These are phyloP conservation scores for Lasioglossum calceatum DNA, from an alignment of 2,888 invertebrate genomes.

Conservation along the genomic window DNA sequence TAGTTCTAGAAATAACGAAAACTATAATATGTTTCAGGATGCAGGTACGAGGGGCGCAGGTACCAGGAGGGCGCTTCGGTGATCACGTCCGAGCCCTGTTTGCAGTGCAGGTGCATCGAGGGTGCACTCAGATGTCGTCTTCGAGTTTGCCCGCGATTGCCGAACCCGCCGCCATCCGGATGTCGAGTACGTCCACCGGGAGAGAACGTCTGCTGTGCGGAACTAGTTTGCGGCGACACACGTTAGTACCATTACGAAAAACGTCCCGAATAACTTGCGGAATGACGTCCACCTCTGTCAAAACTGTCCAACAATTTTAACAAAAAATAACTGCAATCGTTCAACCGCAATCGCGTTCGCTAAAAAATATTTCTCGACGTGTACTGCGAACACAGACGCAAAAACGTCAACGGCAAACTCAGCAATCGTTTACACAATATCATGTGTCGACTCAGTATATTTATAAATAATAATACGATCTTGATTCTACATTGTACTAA, in stretches of 20 bases:
- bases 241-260: constrained; percentile 83
- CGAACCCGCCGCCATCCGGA: constrained; percentile 90
- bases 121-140: constrained; percentile 91
- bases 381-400: background rate
- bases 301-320: background rate
- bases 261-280: background rate
- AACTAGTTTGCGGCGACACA: constrained; percentile 89
- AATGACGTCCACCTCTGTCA: background rate
- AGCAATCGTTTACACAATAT: background rate
- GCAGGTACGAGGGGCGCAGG: constrained; percentile 90
- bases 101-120: constrained; percentile 90
- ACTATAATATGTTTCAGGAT: constrained; percentile 86
- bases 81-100: constrained; percentile 90
- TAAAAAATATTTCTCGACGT: background rate
- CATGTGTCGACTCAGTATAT: background rate
- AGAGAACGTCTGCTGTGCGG: constrained; percentile 90
- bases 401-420: background rate
- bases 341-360: background rate
- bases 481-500: background rate
- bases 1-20: background rate
- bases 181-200: constrained; percentile 88
- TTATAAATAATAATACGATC: background rate
- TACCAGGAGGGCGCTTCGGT: constrained; percentile 89
- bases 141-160: constrained; percentile 90
- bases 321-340: background rate